phyloP scores from a whole-genome alignment of 2,113 vertebrate species.

The Hirundichthys speculiger region DNA sequence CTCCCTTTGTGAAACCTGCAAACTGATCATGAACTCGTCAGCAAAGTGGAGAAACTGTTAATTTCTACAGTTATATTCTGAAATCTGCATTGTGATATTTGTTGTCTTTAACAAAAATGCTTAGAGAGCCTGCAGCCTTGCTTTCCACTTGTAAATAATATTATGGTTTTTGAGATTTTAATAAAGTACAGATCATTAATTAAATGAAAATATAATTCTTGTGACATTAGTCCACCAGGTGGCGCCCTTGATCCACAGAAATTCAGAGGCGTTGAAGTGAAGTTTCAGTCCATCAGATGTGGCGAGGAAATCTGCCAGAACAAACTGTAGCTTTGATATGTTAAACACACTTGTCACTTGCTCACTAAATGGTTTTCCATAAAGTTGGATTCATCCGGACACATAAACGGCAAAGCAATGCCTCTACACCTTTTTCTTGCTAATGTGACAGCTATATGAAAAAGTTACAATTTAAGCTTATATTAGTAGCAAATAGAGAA shows the following conservation, averaged over 20 bases:
- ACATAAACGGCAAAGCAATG: too few species aligned
- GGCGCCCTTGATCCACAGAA: background rate
- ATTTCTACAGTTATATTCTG: background rate
- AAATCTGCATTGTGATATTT: background rate
- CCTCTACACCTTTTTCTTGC: too few species aligned
- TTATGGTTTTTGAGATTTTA: constrained; percentile 19
- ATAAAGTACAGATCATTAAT: constrained; percentile 6
- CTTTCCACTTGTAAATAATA: constrained; percentile 1
- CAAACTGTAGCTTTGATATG: constrained; percentile 4
- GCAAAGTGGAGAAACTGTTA: background rate
- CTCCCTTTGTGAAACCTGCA: background rate
- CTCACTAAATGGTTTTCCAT: constrained; percentile 5
- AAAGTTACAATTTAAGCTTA: too few species aligned
- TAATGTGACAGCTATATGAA: too few species aligned
- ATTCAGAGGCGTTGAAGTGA: too few species aligned
- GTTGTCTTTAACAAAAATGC: background rate
- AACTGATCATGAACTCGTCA: background rate
- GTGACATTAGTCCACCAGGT: constrained; percentile 32
- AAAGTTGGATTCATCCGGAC: too few species aligned
- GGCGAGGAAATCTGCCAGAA: constrained; percentile 4
- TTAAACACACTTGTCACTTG: constrained; percentile 22
- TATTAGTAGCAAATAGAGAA: too few species aligned
- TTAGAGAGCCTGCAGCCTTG: background rate
- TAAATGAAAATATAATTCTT: too few species aligned
- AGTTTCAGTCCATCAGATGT: background rate